Base-by-base conservation (phyloP, 2,797 vertebrate genomes). In the Heterohyrax brucei region DNA sequence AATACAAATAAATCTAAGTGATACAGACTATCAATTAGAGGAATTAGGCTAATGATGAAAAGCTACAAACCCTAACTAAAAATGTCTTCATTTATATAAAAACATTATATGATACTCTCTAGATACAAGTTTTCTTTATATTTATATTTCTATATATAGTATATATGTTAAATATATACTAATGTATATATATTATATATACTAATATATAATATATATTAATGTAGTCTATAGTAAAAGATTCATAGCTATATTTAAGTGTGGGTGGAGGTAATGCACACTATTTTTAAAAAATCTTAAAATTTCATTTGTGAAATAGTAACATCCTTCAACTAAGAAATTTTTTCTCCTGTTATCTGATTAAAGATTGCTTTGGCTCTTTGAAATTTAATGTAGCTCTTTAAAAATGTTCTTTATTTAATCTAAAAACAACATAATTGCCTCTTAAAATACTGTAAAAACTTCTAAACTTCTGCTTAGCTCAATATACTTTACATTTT, bases 321-420 rank as follows among this genome's bases (percentile, higher is more conserved):
- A 81, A 39, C 18, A 90, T 62, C 92, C 91, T 94, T 78, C 28
- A 30, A 0, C 0, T 61, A 70, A 91, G 90, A 91, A 88, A 72
- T 76, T 86, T 84, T 73, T 16, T 46, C 64, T 87, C 59, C 66
- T 76, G 12, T 64, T 46, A 72, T 84, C 6, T 86, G 62, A 61
- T 89, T 76, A 12, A 64, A 93, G 13, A 62, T 22, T 77, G 76
- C 95, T 91, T 39, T 39, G 39, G 39, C 61, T 84, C 13, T 95
- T 88, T 75, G 62, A 95, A 88, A 90, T 85, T 86, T 82, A 86
- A 82, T 89, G 22, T 33, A 75, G 24, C 70, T 73, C 73, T 94
- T 72, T 96, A n/a, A 89, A 95, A 93, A 68, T 44, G 21, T 76
- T 85, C n/a, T 83, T 85, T 97, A 21, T 72, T 96, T 90, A 84